Base-by-base conservation (phyloP, 2,888 invertebrate genomes). In the Latrodectus hesperus region DNA sequence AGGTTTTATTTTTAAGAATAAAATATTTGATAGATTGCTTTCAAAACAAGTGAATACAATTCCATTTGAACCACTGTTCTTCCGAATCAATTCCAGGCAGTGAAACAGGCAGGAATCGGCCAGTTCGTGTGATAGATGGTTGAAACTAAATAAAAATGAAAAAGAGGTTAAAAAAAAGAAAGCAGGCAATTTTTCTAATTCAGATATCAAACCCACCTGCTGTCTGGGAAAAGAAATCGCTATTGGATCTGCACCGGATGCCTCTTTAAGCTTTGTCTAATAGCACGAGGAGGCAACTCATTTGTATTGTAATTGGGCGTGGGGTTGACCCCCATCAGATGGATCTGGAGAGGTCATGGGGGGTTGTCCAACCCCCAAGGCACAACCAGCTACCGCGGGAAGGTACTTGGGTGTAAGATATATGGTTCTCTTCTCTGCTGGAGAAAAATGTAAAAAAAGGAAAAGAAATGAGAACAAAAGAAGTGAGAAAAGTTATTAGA, bases 141-240 rank as follows among this genome's bases (percentile, higher is more conserved):
- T 10, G 60, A 60, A 60, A 60, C n/a, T 60, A 16, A n/a, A 60
- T 60, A n/a, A n/a, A 16, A n/a, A n/a, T 2, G 10, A 60, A 60
- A 11, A 5, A 60, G 60, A 60, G n/a, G n/a, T 12, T 9, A 60
- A 60, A 60, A 38, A 52, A 11, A n/a, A 14, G 52, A 53, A 53
- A 52, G 16, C 49, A 73, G 9, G 9, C 9, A 16, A 53, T 16
- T 65, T 84, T 71, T 52, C 64, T 79, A 84, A 84, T 84, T 84
- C 78, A 84, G 84, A 84, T 74, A 84, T 84, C 78, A 84, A 73
- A 74, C 68, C 26, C 84, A 73, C 78, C 78, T 79, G 53, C 55
- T 67, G 64, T 17, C 26, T 14, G 10, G n/a, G 22, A 55, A 67
- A 67, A 60, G 53, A 8, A 64, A 74, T 68, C 74, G 53, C 67